Base-by-base conservation (phyloP, 2,888 invertebrate genomes). In the Hipparchia sbordonii region DNA sequence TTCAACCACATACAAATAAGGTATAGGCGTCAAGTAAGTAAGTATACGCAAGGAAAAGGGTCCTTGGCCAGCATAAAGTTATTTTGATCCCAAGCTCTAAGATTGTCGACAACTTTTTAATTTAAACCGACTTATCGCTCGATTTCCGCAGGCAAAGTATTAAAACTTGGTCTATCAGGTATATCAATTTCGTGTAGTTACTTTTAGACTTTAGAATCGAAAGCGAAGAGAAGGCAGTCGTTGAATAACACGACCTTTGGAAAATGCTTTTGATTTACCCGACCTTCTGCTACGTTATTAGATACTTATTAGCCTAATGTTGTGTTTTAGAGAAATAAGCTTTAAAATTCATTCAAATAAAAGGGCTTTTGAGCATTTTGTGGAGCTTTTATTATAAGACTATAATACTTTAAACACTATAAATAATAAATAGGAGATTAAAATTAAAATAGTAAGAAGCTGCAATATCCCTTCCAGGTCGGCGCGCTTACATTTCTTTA, bases 71-170 rank as follows among this genome's bases (percentile, higher is more conserved):
- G 77, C 77, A 74, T 78, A 80, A 83, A 80, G 81, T 80, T 77
- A 79, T 78, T 76, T 79, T 77, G 85, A 88, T 85, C 84, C 85
- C 78, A 72, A 79, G 83, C 84, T 86, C 84, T 80, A 77, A 75
- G 82, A 82, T 82, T 81, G 83, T 82, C 81, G 83, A 83, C 83
- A 87, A 88, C 82, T 88, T 77, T 88, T 89, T 89, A 89, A 89
- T 90, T 88, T 89, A 89, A 87, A 89, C 85, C 87, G 89, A 87
- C 89, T 90, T 89, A 89, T 85, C 84, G 87, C 83, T 79, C 86
- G 84, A 89, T 87, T 87, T 87, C 87, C 84, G 82, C 71, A 84
- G 85, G 85, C 80, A 78, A 78, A 62, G 87, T 88, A 88, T 90
- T 89, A 88, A 85, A 89, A 87, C 85, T 89, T 87, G 79, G 79